Percentiles rank a stretch among this genome's conserved stretches.
Conservation (phyloP, 2,113 vertebrate genomes). For the crab-eating macaque (Macaca fascicularis) region T2T-MFA8v1.1 NC_088386.1:72465501-72466000, state of each 20-base stretch:
- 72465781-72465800: neutral
- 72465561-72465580: neutral
- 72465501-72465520: too few species aligned
- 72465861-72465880: neutral
- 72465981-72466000: neutral
- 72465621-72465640: neutral
- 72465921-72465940: neutral
- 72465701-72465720: neutral
- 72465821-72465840: neutral
- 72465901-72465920: neutral
- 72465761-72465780: neutral
- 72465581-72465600: constrained; percentile 7
- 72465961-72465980: neutral
- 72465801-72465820: neutral
- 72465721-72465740: neutral
- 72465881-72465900: neutral
- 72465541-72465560: neutral
- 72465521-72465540: neutral
- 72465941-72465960: neutral
- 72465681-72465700: neutral
- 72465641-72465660: neutral
- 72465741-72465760: neutral
- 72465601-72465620: neutral
- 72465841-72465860: neutral
- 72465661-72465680: neutral